phyloP scores from a whole-genome alignment of 30 jellyfish, hydroid and myxozoan species.

The Turritopsis dohrnii region DNA sequence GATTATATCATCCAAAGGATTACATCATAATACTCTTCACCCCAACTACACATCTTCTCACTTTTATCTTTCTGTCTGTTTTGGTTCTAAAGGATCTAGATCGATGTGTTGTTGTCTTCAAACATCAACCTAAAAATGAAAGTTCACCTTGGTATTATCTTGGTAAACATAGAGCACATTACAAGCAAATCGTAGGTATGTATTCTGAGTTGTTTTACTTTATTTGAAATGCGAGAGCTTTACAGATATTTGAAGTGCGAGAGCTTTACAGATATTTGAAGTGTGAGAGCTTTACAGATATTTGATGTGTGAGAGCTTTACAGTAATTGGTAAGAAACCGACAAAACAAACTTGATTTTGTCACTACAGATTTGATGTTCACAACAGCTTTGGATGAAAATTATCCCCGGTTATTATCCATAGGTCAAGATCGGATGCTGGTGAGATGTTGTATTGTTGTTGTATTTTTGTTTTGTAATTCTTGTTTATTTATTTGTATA shows the following conservation, averaged over 20 bases:
- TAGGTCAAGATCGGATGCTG: constrained; percentile 75
- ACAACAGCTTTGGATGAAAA: constrained; percentile 63
- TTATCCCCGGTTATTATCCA: constrained; percentile 46
- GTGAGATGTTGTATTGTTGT: constrained; percentile 26
- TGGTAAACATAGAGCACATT: constrained; percentile 87
- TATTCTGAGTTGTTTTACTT: not conserved
- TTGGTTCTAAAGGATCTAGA: constrained; percentile 48
- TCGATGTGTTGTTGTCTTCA: constrained; percentile 61
- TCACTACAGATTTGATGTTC: constrained; percentile 42
- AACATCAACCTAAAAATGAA: constrained; percentile 33
- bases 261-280: too few relatives aligned
- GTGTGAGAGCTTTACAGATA: too few relatives aligned
- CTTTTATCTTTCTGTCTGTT: not conserved
- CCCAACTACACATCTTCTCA: too few relatives aligned
- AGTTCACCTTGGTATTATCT: constrained; percentile 58
- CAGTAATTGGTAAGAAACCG: too few relatives aligned
- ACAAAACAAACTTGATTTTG: too few relatives aligned
- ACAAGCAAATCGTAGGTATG: constrained; percentile 65
- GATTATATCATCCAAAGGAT: too few relatives aligned
- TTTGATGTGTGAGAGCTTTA: too few relatives aligned
- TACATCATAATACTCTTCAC: too few relatives aligned
- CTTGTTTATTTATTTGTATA: not conserved
- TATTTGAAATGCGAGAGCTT: not conserved
- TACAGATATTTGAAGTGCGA: too few relatives aligned
- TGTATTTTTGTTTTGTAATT: not conserved